phyloP scores from a whole-genome alignment of 2,797 vertebrate species.

The Myripristis jacobus region DNA sequence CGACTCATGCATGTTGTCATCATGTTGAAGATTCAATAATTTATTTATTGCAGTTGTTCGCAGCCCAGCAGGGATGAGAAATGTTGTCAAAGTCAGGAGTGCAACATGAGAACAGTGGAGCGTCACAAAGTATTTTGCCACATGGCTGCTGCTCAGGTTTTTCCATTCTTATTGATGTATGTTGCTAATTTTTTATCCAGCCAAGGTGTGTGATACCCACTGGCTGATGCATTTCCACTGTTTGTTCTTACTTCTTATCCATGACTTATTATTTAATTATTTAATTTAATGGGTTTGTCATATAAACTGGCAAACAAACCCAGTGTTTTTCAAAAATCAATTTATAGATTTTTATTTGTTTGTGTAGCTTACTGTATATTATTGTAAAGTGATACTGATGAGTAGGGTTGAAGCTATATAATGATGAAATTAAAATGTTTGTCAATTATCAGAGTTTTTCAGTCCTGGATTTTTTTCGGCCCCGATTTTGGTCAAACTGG shows the following conservation, averaged over 20 bases:
- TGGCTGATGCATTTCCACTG: too few relatives aligned
- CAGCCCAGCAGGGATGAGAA: slow-evolving; percentile 5
- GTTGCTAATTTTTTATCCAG: too few relatives aligned
- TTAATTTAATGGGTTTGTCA: too few relatives aligned
- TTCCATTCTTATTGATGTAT: too few relatives aligned
- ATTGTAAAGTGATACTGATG: background rate
- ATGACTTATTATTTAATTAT: too few relatives aligned
- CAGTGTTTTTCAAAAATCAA: too few relatives aligned
- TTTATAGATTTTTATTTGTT: too few relatives aligned
- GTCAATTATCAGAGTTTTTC: background rate
- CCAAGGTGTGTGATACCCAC: too few relatives aligned
- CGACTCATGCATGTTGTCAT: slow-evolving; percentile 46
- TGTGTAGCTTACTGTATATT: background rate
- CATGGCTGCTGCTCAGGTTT: background rate
- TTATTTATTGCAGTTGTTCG: slow-evolving; percentile 17
- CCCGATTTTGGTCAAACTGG: slow-evolving; percentile 9
- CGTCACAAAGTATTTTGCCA: background rate
- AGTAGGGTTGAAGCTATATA: background rate
- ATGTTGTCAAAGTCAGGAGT: background rate
- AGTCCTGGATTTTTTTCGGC: background rate
- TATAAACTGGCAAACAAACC: too few relatives aligned
- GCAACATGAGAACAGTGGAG: background rate
- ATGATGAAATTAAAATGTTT: too few relatives aligned
- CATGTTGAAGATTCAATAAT: slow-evolving; percentile 18
- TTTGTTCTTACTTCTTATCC: too few relatives aligned